Conservation (phyloP, 2,113 vertebrate species). For the Silurus asotus region DNA sequence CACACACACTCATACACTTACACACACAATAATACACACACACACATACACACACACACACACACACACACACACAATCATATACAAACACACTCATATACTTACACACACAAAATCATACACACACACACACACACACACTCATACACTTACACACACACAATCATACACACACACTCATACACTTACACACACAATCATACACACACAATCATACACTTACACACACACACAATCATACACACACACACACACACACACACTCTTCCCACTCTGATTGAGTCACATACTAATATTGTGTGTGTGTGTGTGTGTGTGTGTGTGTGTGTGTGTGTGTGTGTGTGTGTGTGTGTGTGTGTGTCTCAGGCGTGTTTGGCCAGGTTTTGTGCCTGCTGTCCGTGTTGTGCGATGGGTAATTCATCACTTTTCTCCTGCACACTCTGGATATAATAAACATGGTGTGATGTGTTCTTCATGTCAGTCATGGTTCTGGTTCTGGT, state of each 20-base stretch:
- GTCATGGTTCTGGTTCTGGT: not conserved
- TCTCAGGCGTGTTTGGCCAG: slow-evolving; percentile 85
- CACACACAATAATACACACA: not conserved
- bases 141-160: not conserved
- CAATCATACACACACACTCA: not conserved
- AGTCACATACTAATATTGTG: not conserved
- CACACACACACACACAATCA: not conserved
- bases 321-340: slow-evolving; percentile 12
- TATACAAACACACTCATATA: not conserved
- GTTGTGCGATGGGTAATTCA: slow-evolving; percentile 86
- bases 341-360: slow-evolving; percentile 10
- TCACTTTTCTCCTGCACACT: not conserved
- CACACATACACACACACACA: not conserved
- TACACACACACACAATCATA: not conserved
- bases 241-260: not conserved
- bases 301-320: not conserved
- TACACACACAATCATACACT: not conserved
- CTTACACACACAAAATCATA: not conserved
- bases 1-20: not conserved
- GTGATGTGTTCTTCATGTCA: not conserved
- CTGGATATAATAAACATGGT: not conserved
- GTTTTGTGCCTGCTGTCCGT: slow-evolving; percentile 74
- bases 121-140: not conserved
- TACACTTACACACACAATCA: not conserved
- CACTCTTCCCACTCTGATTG: not conserved